Conservation (phyloP, 2,113 vertebrate species). For the Rhabdornis inornatus region DNA sequence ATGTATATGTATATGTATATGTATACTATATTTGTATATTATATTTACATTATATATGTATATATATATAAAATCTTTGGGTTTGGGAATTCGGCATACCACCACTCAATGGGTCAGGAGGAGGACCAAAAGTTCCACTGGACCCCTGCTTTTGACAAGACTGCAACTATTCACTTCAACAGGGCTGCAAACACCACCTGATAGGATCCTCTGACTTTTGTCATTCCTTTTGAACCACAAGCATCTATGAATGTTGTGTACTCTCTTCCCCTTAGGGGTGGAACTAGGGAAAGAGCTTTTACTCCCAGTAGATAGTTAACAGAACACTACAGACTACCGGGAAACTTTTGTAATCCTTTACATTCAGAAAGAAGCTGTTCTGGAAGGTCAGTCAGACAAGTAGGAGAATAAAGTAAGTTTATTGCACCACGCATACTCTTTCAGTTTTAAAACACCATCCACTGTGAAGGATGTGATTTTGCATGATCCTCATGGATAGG, state of each 20-base stretch:
- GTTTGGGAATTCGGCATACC: not conserved
- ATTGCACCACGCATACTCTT: not conserved
- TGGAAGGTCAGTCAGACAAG: not conserved
- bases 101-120: not conserved
- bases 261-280: not conserved
- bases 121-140: not conserved
- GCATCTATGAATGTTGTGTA: not conserved
- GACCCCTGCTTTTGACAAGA: not conserved
- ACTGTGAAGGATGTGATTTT: not conserved
- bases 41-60: too few relatives aligned
- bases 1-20: too few relatives aligned
- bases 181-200: not conserved
- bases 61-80: not conserved
- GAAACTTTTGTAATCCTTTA: not conserved
- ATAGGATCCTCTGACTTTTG: not conserved
- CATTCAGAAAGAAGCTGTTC: not conserved
- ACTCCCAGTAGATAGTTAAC: not conserved
- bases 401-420: not conserved
- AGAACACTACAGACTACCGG: accelerated
- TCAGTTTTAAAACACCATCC: not conserved
- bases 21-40: too few relatives aligned
- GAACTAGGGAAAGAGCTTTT: not conserved
- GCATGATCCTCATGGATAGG: not conserved
- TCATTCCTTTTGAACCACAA: not conserved
- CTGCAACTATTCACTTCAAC: not conserved